These are phyloP conservation scores for Labia minor DNA, from an alignment of 2,888 invertebrate genomes.

Conservation along the genomic window DNA sequence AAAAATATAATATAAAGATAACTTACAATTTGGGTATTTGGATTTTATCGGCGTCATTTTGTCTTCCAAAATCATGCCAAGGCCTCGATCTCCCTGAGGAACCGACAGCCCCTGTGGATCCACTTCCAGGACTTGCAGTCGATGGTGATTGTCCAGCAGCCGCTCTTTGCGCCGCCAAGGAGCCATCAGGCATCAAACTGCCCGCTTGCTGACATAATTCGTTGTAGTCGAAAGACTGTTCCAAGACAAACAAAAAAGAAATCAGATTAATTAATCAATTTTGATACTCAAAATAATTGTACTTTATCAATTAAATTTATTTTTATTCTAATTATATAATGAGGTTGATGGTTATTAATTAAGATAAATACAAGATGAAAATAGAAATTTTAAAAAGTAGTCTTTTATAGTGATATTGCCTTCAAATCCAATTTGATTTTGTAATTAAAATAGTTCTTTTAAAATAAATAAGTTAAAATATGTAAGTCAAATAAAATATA, in stretches of 20 bases:
- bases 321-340: neutral
- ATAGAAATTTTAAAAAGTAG: no score
- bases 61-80: conserved; percentile 90
- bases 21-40: conserved; percentile 97
- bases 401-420: no score
- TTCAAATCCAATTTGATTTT: no score
- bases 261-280: neutral
- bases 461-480: no score
- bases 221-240: conserved; percentile 85
- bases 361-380: no score
- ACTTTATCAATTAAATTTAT: neutral
- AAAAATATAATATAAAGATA: no score
- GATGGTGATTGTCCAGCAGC: conserved; percentile 26
- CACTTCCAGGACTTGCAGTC: conserved; percentile 24
- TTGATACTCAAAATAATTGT: neutral
- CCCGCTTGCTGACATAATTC: conserved; percentile 64
- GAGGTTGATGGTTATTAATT: no score
- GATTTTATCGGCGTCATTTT: conserved; percentile 90
- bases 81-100: conserved; percentile 56
- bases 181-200: conserved; percentile 29
- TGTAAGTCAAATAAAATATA: no score
- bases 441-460: no score
- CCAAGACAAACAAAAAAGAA: conserved; percentile 26
- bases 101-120: conserved; percentile 27
- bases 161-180: conserved; percentile 40